Conservation (phyloP, 2,113 vertebrate species). For the Amia ocellicauda region DNA sequence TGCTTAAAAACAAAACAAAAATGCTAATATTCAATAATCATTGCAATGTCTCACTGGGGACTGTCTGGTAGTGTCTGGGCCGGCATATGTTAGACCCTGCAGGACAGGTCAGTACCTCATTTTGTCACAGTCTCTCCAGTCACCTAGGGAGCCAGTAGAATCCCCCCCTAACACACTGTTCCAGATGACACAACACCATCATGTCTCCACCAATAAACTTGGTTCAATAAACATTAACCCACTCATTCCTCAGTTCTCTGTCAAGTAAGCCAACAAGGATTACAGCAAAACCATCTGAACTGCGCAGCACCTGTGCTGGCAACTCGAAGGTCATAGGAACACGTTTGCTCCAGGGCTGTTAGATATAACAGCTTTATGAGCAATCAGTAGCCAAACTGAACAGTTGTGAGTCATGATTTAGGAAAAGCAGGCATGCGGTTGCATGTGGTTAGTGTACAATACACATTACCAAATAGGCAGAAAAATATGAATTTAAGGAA, state of each 20-base stretch:
- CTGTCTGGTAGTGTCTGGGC: constrained; percentile 57
- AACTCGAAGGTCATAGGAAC: neutral
- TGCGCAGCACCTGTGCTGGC: neutral
- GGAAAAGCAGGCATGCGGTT: too few species aligned
- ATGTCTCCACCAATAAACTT: constrained; percentile 48
- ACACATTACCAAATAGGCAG: neutral
- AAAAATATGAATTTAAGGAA: neutral
- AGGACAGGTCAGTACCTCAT: constrained; percentile 60
- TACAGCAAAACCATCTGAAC: constrained; percentile 1
- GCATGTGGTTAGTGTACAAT: too few species aligned
- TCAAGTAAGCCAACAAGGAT: neutral
- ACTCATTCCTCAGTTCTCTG: constrained; percentile 1
- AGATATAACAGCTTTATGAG: neutral
- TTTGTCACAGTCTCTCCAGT: constrained; percentile 51
- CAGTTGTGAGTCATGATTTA: neutral
- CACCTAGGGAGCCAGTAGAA: constrained; percentile 50
- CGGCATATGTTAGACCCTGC: constrained; percentile 69
- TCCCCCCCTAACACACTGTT: constrained; percentile 38
- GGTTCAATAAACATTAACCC: constrained; percentile 52
- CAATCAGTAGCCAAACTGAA: neutral
- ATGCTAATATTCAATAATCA: constrained; percentile 78
- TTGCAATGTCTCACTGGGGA: constrained; percentile 44
- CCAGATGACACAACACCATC: constrained; percentile 44
- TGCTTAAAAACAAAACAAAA: constrained; percentile 60
- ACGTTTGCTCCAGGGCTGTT: neutral